Base-by-base conservation (phyloP, 2,113 vertebrate genomes). In the Pygoscelis antarcticus region DNA sequence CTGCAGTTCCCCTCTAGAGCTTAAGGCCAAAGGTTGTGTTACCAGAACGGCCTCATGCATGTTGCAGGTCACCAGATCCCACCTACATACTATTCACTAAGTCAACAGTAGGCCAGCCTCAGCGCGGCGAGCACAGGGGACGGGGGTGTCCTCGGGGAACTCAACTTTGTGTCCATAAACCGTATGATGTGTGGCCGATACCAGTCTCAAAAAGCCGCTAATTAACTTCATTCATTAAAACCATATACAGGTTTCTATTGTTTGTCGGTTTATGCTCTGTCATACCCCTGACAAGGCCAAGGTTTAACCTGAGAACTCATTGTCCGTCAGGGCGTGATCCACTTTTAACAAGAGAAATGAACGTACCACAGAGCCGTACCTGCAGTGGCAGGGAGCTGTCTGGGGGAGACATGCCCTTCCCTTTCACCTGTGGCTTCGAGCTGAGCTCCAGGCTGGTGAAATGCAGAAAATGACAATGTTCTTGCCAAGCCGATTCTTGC, bases 91-190 rank as follows among this genome's bases (percentile, higher is more conserved):
- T n/a, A 9, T 22, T 77, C 32, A 42, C 57, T 14, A 27, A 36
- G 34, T 10, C 36, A 69, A 30, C 57, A 72, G 70, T 2, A 34
- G 54, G 19, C 10, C 5, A 32, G 42, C 36, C 60, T 25, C 17
- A 30, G 44, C 1, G 0, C 1, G 0, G 3, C 2, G 3, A 38
- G 51, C 44, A 10, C 0, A 0, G 46, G 27, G 52, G 20, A 26
- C 11, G 2, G 23, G 26, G 1, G 0, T 34, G 60, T 66, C 66
- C 76, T 83, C 0, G 0, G 66, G 36, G 30, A 86, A 9, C 34
- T 40, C 12, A 40, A 9, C 34, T 36, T 46, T 30, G 15, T 47
- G 51, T 40, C 69, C 34, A 25, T 64, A 11, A 68, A 18, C 49
- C 38, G 13, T 60, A 3, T 51, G 52, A 55, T 0, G 0, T 14